These are phyloP conservation scores for Acanthis flammea DNA, from an alignment of 2,797 vertebrate genomes.

Conservation along the genomic window DNA sequence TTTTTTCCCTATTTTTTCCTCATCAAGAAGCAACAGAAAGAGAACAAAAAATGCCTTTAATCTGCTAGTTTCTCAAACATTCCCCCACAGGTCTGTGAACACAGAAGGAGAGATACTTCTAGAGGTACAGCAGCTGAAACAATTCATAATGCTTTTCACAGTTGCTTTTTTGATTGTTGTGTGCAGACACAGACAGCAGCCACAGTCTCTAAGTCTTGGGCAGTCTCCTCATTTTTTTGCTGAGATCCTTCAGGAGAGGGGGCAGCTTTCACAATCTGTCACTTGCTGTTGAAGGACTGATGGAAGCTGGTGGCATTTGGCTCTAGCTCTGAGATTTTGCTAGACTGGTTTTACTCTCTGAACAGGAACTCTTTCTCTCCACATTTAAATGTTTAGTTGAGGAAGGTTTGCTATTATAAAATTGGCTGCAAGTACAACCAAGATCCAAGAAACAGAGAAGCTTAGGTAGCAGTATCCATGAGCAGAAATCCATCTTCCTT, in stretches of 20 bases:
- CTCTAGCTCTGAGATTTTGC: neutral
- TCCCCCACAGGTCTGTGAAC: neutral
- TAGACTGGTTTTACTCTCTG: neutral
- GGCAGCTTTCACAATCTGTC: neutral
- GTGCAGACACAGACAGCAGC: neutral
- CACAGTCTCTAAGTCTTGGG: neutral
- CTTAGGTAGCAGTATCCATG: neutral
- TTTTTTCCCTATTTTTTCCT: neutral
- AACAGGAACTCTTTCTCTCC: neutral
- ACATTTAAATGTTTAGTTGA: neutral
- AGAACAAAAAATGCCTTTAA: neutral
- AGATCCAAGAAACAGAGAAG: neutral
- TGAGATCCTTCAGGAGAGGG: neutral
- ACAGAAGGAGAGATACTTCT: neutral
- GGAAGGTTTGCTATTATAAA: neutral
- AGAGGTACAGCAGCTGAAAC: neutral
- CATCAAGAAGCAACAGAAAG: neutral
- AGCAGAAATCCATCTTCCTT: neutral
- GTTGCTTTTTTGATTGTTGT: neutral
- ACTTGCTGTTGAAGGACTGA: neutral
- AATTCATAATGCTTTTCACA: neutral
- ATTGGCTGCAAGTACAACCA: neutral
- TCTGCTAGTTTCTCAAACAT: neutral
- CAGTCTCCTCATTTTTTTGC: neutral
- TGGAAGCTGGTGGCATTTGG: neutral